Evolutionary conservation across 1,140 invertebrate genomes (phyloP), one percentile per base, ranked within the genome.

Genomic region (Hylyphantes graminicola): DNA sequence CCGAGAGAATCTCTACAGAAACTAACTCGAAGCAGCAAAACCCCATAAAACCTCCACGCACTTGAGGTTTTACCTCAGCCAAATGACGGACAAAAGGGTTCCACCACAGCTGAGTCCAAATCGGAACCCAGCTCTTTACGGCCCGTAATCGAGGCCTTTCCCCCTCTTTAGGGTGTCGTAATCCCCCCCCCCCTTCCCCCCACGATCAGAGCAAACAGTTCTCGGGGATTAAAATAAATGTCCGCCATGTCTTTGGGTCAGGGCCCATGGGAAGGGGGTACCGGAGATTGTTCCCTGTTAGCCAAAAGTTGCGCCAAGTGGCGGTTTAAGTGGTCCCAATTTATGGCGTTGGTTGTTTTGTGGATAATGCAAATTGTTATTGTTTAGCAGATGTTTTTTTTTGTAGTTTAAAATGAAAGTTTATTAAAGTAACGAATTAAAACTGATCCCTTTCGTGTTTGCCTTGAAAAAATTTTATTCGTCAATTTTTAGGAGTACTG

Each of bases 151-250:
- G 78, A 50, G 53, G 12, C 7, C 55, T 35, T 68, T 57, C 68
- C 35, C 35, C 68, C 53, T 59, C 78, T 72, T 51, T 63, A 81
- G 78, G 78, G 78, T 68, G 78, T 81, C 78, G 67, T 81, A 81
- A 81, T 81, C 68, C 65, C 67, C 55, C 61, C 55, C 55, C 59
- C 68, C 35, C 55, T 50, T 68, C 21, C 19, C 9, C 17, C 15
- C 35, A 11, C 78, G 67, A 72, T 73, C 78, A 81, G 67, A 73
- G 78, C 68, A 73, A 81, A 81, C 67, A 72, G 78, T 81, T 81
- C 67, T 17, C 11, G 67, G 55, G 78, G 78, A 81, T 81, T 81
- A 81, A 81, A 81, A 81, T 81, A 81, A 81, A 81, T 81, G 78
- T 72, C 78, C 78, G 19, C 53, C 68, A n/a, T 51, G 67, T 81